Conservation (phyloP, 1,140 invertebrate species). For the Ditylenchus dipsaci region DNA sequence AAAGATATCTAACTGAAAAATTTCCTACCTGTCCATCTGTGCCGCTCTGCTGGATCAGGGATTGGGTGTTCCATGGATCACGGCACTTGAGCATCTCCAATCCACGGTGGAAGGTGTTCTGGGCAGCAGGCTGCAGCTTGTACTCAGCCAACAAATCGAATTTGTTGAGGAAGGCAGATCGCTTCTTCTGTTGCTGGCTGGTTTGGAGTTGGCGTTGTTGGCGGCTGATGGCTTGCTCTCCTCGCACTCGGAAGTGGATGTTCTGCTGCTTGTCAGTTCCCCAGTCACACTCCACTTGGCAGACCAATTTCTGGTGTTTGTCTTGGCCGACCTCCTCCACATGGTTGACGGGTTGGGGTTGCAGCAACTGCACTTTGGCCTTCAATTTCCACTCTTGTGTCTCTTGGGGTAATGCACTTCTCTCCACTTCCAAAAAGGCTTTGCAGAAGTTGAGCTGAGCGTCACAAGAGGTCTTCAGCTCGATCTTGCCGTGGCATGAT, state of each 20-base stretch:
- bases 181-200: too few species aligned
- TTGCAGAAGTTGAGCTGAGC: constrained; percentile 16
- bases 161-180: too few species aligned
- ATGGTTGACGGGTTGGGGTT: constrained; percentile 21
- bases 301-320: constrained; percentile 21
- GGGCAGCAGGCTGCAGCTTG: too few species aligned
- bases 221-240: neutral
- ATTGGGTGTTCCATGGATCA: neutral
- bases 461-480: constrained; percentile 6
- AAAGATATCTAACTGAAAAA: too few species aligned
- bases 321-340: constrained; percentile 16
- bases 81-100: too few species aligned
- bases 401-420: constrained; percentile 7
- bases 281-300: constrained; percentile 21
- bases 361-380: constrained; percentile 24
- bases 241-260: constrained; percentile 30
- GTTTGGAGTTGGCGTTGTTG: constrained; percentile 6
- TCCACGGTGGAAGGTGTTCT: too few species aligned
- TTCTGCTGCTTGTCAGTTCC: constrained; percentile 32
- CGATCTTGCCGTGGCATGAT: constrained; percentile 6
- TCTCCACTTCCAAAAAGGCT: constrained; percentile 18
- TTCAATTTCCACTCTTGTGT: constrained; percentile 23
- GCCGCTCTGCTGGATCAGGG: neutral
- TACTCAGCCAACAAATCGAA: neutral
- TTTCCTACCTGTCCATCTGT: neutral